Evolutionary conservation across 2,888 invertebrate genomes (phyloP).

Genomic region (Mylabris sibirica): DNA sequence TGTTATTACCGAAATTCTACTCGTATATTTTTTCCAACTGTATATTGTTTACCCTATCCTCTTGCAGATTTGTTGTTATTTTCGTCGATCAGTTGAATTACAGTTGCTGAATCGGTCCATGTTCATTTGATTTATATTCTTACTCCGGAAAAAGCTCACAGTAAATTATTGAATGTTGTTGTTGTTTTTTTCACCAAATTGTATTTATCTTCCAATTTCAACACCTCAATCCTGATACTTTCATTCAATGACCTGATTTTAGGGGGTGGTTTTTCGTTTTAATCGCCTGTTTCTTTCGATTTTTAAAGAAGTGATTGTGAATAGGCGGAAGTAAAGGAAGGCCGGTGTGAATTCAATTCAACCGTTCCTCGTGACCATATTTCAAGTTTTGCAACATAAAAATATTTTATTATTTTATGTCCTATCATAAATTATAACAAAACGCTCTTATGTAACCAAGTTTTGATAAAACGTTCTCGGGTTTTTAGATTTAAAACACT

Average conservation of each 20-base stretch:
- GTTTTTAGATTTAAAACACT: conserved; percentile 52
- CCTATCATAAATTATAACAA: conserved; percentile 47
- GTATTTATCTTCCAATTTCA: conserved; percentile 29
- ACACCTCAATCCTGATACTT: conserved; percentile 16
- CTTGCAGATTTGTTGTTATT: conserved; percentile 5
- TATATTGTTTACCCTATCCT: not conserved
- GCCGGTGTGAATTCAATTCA: conserved; percentile 41
- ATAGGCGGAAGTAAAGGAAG: conserved; percentile 12
- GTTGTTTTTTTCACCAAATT: too few species aligned
- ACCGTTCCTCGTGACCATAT: conserved; percentile 45
- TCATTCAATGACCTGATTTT: not conserved
- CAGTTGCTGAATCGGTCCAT: conserved; percentile 12
- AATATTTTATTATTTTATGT: conserved; percentile 54
- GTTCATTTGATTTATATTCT: conserved; percentile 21
- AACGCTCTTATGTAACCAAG: conserved; percentile 50
- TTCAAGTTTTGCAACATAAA: conserved; percentile 48
- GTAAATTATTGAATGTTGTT: conserved; percentile 19
- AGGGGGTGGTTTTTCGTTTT: not conserved
- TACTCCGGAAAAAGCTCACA: conserved; percentile 4
- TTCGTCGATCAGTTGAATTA: conserved; percentile 13
- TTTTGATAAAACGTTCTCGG: conserved; percentile 51
- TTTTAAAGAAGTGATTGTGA: not conserved
- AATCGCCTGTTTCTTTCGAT: not conserved
- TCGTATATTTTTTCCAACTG: not conserved
- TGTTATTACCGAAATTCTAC: not conserved